A percentile compares a stretch with the other conserved stretches of the same genome.
These are phyloP conservation scores for Spinus pinus DNA, from an alignment of 2,797 vertebrate species.

Conservation along the genomic window DNA sequence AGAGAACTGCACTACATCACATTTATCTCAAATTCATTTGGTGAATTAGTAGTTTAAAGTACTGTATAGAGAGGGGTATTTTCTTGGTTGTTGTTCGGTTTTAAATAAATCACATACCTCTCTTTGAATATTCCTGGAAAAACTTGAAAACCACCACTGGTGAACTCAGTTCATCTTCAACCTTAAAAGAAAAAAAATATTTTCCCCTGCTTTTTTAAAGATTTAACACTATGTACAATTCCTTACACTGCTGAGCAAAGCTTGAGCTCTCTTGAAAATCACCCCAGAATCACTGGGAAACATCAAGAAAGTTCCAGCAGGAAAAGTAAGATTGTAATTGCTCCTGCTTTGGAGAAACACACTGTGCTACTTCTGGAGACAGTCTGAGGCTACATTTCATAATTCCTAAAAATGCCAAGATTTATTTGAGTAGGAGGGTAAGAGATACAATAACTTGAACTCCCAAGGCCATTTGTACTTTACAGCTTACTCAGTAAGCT, in stretches of 20 bases:
- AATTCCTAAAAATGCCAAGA: neutral
- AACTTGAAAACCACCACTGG: constrained; percentile 94
- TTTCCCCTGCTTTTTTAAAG: neutral
- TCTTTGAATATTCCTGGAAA: constrained; percentile 73
- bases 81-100: neutral
- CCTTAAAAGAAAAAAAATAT: constrained; percentile 72
- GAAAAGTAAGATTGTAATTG: neutral
- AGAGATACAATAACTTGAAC: neutral
- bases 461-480: neutral
- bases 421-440: neutral
- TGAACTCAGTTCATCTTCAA: constrained; percentile 90
- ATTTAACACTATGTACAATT: neutral
- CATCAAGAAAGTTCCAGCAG: neutral
- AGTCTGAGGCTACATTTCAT: neutral
- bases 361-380: neutral
- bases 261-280: neutral
- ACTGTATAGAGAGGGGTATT: neutral
- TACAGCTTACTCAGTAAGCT: neutral
- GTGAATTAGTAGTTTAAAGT: neutral
- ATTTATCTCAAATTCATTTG: neutral
- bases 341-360: neutral
- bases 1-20: neutral
- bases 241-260: neutral
- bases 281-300: neutral
- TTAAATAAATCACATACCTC: constrained; percentile 74